A percentile compares a stretch with the other conserved stretches of the same genome.
phyloP scores from a whole-genome alignment of 2,797 vertebrate genomes.

The Spinibarbus caldwelli region DNA sequence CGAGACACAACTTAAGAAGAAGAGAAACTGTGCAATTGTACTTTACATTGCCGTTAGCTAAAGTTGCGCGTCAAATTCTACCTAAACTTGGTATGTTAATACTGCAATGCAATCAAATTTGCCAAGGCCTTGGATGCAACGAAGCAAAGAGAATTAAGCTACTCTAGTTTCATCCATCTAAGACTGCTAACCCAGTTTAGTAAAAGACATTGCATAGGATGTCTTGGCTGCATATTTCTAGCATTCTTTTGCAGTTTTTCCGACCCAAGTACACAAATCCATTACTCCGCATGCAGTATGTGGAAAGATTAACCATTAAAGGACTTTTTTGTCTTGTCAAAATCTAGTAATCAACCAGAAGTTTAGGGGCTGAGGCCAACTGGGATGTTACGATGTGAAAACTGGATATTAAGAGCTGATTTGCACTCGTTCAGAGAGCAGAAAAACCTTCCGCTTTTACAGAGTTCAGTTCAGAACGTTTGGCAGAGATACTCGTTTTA shows the following conservation, averaged over 20 bases:
- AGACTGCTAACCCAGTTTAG: constrained; percentile 15
- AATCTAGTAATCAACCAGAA: not conserved
- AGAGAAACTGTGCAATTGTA: constrained; percentile 77
- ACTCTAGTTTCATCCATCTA: constrained; percentile 13
- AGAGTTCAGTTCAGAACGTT: constrained; percentile 13
- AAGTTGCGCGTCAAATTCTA: constrained; percentile 57
- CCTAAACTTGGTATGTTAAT: constrained; percentile 39
- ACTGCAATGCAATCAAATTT: constrained; percentile 51
- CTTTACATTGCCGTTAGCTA: constrained; percentile 74
- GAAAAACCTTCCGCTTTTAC: constrained; percentile 28
- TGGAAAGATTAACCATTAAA: not conserved
- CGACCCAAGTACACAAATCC: not conserved
- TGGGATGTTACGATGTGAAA: not conserved
- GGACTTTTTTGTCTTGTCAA: not conserved
- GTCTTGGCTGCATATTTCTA: constrained; percentile 50
- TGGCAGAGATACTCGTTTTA: constrained; percentile 49
- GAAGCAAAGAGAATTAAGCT: constrained; percentile 8
- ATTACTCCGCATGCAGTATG: constrained; percentile 22
- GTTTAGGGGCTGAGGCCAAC: not conserved
- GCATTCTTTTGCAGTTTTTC: not conserved
- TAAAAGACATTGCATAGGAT: constrained; percentile 68
- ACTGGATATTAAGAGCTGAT: not conserved
- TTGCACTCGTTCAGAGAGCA: constrained; percentile 13
- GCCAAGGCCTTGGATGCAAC: constrained; percentile 49
- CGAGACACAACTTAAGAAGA: constrained; percentile 39